Base-by-base conservation (phyloP, 2,888 invertebrate species). In the Drosophila prostipennis region DNA sequence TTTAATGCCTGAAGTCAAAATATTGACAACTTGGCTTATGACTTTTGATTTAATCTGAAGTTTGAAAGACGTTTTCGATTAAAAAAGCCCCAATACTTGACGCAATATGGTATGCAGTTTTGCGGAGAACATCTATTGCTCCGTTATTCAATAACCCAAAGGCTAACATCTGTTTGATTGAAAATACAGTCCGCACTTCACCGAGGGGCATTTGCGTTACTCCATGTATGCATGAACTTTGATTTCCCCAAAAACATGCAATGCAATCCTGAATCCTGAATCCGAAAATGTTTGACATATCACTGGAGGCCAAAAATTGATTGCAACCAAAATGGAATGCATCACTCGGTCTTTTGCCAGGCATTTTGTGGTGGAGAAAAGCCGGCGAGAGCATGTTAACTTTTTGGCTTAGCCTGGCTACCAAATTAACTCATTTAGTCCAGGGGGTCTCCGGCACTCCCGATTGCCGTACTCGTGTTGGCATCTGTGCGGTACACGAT, bases 131-230 rank as follows among this genome's bases (percentile, higher is more conserved):
- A 29, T 23, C 13, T 29, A 37, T 32, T 39, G 16, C 29, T 45
- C 45, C 6, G 37, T 2, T 53, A 39, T 46, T 45, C 45, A 16
- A 63, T 48, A 26, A 16, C 69, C 52, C 19, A 13, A 46, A 16
- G 65, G 45, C 32, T 6, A 65, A 68, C 65, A 65, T 69, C 37
- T 65, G 65, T 69, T 63, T 26, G 40, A 61, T 67, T 45, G 51
- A 36, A 64, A 64, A 29, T 42, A 23, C 32, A 63, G 48, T 48
- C n/a, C 23, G 23, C 26, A 37, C n/a, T 48, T 11, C 23, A 26
- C 61, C 40, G 11, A 2, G 40, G 23, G 48, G 48, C 34, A 48
- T 8, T 10, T 34, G 32, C 34, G 23, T 34, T 42, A 40, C 64
- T 63, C 26, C 34, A 48, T 61, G 34, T 40, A 40, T 63, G 46